Percentiles rank a stretch among this genome's conserved stretches.
Evolutionary conservation across 2,888 invertebrate species (phyloP).

Genomic region (Oscheius sp.): DNA sequence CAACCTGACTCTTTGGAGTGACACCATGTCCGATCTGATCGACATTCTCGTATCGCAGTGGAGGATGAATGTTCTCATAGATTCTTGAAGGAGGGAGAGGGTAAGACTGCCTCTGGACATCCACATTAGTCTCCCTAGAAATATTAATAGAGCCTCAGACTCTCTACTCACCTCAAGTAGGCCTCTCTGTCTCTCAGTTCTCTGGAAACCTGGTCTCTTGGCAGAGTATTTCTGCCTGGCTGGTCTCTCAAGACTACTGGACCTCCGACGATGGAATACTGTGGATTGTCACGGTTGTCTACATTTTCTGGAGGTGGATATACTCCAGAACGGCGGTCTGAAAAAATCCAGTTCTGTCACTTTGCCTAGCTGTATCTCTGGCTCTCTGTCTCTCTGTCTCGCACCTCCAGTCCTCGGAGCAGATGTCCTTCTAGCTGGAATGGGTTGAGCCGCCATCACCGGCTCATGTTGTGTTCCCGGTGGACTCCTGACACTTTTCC

Average conservation of each 20-base stretch:
- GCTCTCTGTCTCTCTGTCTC: no score
- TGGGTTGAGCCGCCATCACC: background rate
- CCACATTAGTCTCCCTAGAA: slow-evolving; percentile 19
- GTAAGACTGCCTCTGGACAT: slow-evolving; percentile 32
- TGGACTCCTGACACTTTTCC: slow-evolving; percentile 23
- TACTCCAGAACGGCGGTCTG: slow-evolving; percentile 25
- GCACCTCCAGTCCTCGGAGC: slow-evolving; percentile 1
- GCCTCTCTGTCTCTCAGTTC: slow-evolving; percentile 26
- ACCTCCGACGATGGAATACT: slow-evolving; percentile 17
- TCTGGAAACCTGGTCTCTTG: background rate
- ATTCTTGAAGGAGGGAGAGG: slow-evolving; percentile 4
- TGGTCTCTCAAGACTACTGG: slow-evolving; percentile 2
- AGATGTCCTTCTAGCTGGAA: slow-evolving; percentile 29
- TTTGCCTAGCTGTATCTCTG: no score
- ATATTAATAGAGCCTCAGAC: background rate
- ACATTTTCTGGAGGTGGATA: slow-evolving; percentile 14
- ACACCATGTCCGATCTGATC: background rate
- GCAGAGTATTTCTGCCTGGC: background rate
- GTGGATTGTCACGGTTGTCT: slow-evolving; percentile 26
- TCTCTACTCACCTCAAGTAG: slow-evolving; percentile 17
- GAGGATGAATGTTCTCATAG: slow-evolving; percentile 22
- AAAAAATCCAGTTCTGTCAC: background rate
- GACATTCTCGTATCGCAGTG: slow-evolving; percentile 17
- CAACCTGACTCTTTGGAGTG: background rate
- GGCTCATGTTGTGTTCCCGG: slow-evolving; percentile 6